phyloP scores from a whole-genome alignment of 2,113 vertebrate species.

The Gobio gobio region DNA sequence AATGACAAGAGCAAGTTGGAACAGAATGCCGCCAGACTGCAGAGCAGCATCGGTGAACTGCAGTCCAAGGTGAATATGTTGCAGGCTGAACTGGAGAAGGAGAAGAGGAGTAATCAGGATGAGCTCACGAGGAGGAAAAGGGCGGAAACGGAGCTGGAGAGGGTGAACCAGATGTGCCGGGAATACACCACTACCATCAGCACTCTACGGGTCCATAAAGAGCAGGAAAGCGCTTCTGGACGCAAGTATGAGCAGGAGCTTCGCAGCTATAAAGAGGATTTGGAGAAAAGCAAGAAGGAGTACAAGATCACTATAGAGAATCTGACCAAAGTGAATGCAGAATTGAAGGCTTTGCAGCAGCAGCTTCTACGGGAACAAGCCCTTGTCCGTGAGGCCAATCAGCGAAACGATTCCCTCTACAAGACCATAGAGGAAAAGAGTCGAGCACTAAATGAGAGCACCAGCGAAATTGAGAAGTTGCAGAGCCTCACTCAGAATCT shows the following conservation, averaged over 20 bases:
- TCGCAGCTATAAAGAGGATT: slow-evolving; percentile 81
- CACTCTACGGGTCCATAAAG: slow-evolving; percentile 83
- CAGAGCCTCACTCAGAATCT: slow-evolving; percentile 90
- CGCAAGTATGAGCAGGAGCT: slow-evolving; percentile 86
- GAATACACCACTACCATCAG: slow-evolving; percentile 88
- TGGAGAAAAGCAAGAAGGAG: slow-evolving; percentile 88
- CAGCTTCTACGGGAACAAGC: slow-evolving; percentile 87
- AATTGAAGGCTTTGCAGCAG: slow-evolving; percentile 83
- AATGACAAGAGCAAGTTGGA: slow-evolving; percentile 84
- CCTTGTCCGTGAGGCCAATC: slow-evolving; percentile 83
- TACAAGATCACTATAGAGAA: slow-evolving; percentile 86
- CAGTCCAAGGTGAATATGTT: slow-evolving; percentile 81
- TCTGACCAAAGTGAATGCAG: slow-evolving; percentile 70
- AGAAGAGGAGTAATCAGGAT: slow-evolving; percentile 82
- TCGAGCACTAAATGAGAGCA: slow-evolving; percentile 86
- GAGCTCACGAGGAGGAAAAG: slow-evolving; percentile 87
- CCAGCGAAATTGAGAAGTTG: slow-evolving; percentile 86
- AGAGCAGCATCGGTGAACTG: slow-evolving; percentile 85
- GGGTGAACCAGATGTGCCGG: slow-evolving; percentile 79
- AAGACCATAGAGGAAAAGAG: slow-evolving; percentile 92
- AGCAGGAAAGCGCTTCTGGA: slow-evolving; percentile 79
- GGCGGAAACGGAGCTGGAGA: slow-evolving; percentile 87
- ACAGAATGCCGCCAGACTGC: slow-evolving; percentile 81
- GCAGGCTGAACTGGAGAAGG: slow-evolving; percentile 83
- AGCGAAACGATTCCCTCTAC: slow-evolving; percentile 88